Percentiles rank a stretch among this genome's conserved stretches.
phyloP scores from a whole-genome alignment of 2,888 invertebrate genomes.

The Epistrophella euchroma region DNA sequence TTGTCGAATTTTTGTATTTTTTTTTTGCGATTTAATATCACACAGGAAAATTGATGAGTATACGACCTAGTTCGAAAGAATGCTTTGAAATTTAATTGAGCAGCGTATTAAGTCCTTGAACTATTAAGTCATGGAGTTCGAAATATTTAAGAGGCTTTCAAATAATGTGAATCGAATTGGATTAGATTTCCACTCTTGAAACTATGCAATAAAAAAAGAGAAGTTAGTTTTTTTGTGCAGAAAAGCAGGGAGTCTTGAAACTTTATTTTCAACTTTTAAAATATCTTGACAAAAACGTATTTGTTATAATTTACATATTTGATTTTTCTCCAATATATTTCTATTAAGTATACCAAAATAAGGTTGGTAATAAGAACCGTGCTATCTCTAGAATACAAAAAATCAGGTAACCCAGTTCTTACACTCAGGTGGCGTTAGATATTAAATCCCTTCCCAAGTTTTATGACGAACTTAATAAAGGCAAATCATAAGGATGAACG shows the following conservation, averaged over 20 bases:
- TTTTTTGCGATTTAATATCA: constrained; percentile 16
- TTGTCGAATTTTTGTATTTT: constrained; percentile 48
- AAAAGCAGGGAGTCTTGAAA: too few species aligned
- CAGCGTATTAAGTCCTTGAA: constrained; percentile 46
- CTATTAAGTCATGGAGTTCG: constrained; percentile 17
- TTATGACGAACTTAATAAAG: background rate
- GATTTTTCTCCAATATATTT: too few species aligned
- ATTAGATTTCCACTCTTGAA: background rate
- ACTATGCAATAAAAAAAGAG: background rate
- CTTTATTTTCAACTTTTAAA: too few species aligned
- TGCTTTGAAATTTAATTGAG: constrained; percentile 40
- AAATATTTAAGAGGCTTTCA: background rate
- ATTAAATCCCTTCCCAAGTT: background rate
- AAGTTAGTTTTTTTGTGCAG: background rate
- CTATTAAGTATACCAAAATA: too few species aligned
- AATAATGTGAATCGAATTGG: background rate
- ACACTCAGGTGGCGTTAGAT: too few species aligned
- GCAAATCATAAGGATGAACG: background rate
- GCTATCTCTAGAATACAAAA: too few species aligned
- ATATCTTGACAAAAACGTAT: too few species aligned
- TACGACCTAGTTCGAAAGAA: constrained; percentile 43
- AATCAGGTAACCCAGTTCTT: too few species aligned
- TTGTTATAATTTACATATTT: too few species aligned
- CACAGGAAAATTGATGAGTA: background rate
- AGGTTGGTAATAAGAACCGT: too few species aligned